These are phyloP conservation scores for Alethe castanea DNA, from an alignment of 2,113 vertebrate genomes.

Conservation along the genomic window DNA sequence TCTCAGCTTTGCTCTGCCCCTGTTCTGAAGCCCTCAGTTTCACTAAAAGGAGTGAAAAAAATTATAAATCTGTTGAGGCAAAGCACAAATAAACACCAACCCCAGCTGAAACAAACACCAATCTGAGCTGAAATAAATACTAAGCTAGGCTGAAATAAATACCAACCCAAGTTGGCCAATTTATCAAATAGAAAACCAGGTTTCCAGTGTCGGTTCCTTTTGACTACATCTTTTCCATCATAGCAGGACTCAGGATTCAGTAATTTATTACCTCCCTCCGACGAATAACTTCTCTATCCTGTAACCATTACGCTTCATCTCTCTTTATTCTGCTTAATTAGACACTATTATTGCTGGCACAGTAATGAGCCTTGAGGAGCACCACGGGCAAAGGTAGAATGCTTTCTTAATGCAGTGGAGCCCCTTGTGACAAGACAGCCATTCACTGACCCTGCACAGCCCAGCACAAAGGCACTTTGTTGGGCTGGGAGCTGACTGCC, in stretches of 20 bases:
- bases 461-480: constrained; percentile 29
- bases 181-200: not conserved
- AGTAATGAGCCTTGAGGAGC: constrained; percentile 9
- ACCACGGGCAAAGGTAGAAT: constrained; percentile 22
- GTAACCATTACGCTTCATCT: constrained; percentile 30
- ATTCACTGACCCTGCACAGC: not conserved
- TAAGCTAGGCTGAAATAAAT: not conserved
- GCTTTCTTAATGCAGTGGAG: not conserved
- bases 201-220: not conserved
- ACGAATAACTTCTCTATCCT: constrained; percentile 16
- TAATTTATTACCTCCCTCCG: not conserved
- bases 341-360: constrained; percentile 46
- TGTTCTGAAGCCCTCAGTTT: fast-evolving
- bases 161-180: not conserved
- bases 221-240: not conserved
- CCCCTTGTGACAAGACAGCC: constrained; percentile 12
- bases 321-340: constrained; percentile 58
- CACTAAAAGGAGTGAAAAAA: not conserved
- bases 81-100: not conserved
- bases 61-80: not conserved
- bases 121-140: not conserved
- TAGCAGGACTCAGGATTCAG: not conserved
- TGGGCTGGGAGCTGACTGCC: not conserved
- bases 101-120: not conserved
- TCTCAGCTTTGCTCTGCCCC: not conserved